Percentiles rank a stretch among this genome's conserved stretches.
Evolutionary conservation across 2,113 vertebrate species (phyloP).

Genomic region (Podarcis raffonei): DNA sequence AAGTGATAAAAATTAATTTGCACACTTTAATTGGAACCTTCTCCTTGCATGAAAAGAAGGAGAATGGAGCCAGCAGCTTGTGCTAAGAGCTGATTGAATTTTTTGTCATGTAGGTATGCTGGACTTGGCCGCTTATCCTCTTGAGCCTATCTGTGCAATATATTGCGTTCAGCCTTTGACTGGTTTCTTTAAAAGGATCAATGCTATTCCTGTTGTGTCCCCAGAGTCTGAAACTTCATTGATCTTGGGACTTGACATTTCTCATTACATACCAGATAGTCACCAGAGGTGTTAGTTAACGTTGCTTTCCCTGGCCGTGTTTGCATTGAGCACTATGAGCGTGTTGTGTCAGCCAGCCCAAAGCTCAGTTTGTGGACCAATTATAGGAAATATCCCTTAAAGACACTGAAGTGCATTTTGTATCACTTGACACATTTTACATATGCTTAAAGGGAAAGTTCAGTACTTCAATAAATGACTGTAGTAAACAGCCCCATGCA

Average conservation of each 20-base stretch:
- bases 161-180: slow-evolving; percentile 83
- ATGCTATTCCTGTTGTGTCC: slow-evolving; percentile 83
- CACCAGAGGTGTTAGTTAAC: slow-evolving; percentile 71
- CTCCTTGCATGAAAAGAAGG: slow-evolving; percentile 71
- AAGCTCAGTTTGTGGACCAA: slow-evolving; percentile 29
- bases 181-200: slow-evolving; percentile 88
- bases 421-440: slow-evolving; percentile 18
- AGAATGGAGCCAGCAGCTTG: slow-evolving; percentile 69
- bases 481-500: not conserved
- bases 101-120: slow-evolving; percentile 90
- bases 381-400: slow-evolving; percentile 22
- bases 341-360: slow-evolving; percentile 22
- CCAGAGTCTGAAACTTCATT: slow-evolving; percentile 81
- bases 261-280: slow-evolving; percentile 77
- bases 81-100: slow-evolving; percentile 87
- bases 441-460: slow-evolving; percentile 14
- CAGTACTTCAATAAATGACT: not conserved
- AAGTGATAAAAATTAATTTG: slow-evolving; percentile 89
- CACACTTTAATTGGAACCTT: slow-evolving; percentile 88
- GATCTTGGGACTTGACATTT: slow-evolving; percentile 88
- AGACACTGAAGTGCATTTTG: slow-evolving; percentile 9
- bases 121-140: slow-evolving; percentile 82
- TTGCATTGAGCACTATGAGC: slow-evolving; percentile 47
- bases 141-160: slow-evolving; percentile 84
- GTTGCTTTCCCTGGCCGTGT: slow-evolving; percentile 49